Evolutionary conservation across 1,140 invertebrate species (phyloP).

Genomic region (Metaphire vulgaris): DNA sequence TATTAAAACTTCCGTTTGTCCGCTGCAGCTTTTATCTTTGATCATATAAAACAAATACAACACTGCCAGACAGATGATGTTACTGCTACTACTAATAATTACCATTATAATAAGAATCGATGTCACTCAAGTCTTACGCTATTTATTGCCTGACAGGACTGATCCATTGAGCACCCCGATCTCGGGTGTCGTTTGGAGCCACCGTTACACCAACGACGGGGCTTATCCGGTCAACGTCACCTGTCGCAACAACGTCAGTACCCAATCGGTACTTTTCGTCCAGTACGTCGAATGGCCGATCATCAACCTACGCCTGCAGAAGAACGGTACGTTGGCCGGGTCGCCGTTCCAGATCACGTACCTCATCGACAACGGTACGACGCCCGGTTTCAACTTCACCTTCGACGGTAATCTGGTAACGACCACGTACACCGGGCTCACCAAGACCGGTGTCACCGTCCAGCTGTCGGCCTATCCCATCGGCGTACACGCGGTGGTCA

Average conservation of each 20-base stretch:
- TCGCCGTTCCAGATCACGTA: not conserved
- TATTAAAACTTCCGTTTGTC: no score
- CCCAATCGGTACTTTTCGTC: constrained; percentile 21
- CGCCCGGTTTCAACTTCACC: constrained; percentile 26
- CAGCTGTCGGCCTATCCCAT: not conserved
- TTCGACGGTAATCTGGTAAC: constrained; percentile 25
- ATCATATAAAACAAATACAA: no score
- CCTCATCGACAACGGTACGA: constrained; percentile 17
- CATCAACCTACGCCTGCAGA: constrained; percentile 1
- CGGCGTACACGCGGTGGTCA: constrained; percentile 11
- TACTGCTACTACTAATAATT: no score
- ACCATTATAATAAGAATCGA: constrained; percentile 24
- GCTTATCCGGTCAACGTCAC: constrained; percentile 39
- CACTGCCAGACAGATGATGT: no score
- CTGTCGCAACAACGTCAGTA: constrained; percentile 43
- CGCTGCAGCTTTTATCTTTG: no score
- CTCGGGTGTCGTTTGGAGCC: constrained; percentile 10
- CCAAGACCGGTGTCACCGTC: not conserved
- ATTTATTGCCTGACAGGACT: constrained; percentile 8
- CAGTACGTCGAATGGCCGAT: constrained; percentile 26
- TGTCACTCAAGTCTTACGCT: no score
- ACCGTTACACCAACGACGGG: constrained; percentile 37
- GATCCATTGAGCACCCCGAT: constrained; percentile 6
- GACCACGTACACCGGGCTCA: constrained; percentile 9
- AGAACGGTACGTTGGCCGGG: not conserved